phyloP scores from a whole-genome alignment of 2,888 invertebrate genomes.

The Metalampra italica region DNA sequence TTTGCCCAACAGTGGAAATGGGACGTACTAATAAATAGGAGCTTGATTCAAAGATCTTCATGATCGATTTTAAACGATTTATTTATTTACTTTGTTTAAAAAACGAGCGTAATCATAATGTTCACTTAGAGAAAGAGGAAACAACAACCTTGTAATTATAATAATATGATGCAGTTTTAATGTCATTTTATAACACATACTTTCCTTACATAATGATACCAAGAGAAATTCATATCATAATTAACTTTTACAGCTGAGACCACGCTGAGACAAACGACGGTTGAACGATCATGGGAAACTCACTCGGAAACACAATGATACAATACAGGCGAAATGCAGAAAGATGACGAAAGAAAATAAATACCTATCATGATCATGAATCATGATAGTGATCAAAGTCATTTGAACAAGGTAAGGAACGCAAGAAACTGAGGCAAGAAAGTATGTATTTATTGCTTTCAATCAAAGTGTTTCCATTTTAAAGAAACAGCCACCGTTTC shows the following conservation, averaged over 20 bases:
- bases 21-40: too few species aligned
- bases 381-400: conserved; percentile 3
- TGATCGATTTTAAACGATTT: too few species aligned
- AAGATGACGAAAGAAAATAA: conserved; percentile 8
- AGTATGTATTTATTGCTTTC: background rate
- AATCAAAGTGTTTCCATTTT: too few species aligned
- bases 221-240: conserved; percentile 12
- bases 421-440: too few species aligned
- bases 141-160: background rate
- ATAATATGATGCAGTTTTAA: background rate
- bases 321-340: background rate
- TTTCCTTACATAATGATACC: conserved; percentile 7
- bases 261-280: background rate
- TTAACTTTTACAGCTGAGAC: conserved; percentile 4
- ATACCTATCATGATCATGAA: background rate
- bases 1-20: too few species aligned
- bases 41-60: too few species aligned
- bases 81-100: too few species aligned
- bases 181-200: background rate
- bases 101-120: too few species aligned
- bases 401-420: conserved; percentile 1
- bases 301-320: background rate
- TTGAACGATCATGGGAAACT: conserved; percentile 1
- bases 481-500: too few species aligned
- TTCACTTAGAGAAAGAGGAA: too few species aligned